These are phyloP conservation scores for Xylota sylvarum DNA, from an alignment of 2,888 invertebrate species.

Conservation along the genomic window DNA sequence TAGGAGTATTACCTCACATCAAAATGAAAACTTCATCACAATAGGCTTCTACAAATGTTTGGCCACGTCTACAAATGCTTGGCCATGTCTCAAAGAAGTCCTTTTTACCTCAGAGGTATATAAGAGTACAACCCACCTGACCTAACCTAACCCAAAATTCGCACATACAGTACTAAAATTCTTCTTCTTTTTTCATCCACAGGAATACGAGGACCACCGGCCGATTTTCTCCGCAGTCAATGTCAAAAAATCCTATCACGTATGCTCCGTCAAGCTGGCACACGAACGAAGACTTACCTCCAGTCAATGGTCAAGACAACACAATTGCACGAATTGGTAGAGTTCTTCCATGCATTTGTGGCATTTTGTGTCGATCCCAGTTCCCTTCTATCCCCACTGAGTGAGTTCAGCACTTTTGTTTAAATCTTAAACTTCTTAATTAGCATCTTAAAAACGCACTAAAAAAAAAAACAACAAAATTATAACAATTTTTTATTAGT, in stretches of 20 bases:
- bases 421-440: conserved; percentile 50
- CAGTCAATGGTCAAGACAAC: conserved; percentile 91
- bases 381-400: conserved; percentile 93
- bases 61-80: no score
- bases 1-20: no score
- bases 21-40: no score
- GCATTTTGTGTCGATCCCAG: conserved; percentile 98
- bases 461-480: conserved; percentile 13
- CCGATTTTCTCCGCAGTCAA: conserved; percentile 95
- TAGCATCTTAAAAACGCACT: conserved; percentile 43
- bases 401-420: conserved; percentile 87
- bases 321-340: conserved; percentile 93
- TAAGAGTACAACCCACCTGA: no score
- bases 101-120: no score
- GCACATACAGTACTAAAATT: no score
- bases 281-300: conserved; percentile 86
- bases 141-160: no score
- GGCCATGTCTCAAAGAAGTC: no score
- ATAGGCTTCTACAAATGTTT: no score
- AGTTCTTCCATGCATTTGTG: conserved; percentile 97
- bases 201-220: conserved; percentile 92
- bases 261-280: conserved; percentile 88
- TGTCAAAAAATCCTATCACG: conserved; percentile 92
- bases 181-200: background rate
- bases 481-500: conserved; percentile 5